Percentiles rank a stretch among this genome's conserved stretches.
phyloP scores from a whole-genome alignment of 2,797 vertebrate genomes.

The Sebastes alutus region DNA sequence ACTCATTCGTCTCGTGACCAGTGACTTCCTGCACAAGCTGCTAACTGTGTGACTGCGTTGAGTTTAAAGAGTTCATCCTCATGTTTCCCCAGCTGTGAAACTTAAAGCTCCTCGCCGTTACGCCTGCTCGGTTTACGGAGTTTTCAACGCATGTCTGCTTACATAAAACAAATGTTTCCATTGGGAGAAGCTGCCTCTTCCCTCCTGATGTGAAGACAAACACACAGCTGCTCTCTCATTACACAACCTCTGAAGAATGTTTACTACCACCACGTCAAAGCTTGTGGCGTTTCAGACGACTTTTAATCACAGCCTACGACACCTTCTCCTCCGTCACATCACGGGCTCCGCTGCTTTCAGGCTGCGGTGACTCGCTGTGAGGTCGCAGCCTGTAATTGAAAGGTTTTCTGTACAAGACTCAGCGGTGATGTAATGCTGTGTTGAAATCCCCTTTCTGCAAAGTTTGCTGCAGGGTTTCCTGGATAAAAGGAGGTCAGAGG shows the following conservation, averaged over 20 bases:
- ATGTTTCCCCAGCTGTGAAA: slow-evolving; percentile 3
- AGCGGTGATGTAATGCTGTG: slow-evolving; percentile 4
- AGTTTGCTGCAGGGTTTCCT: not conserved
- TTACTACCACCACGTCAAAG: slow-evolving; percentile 49
- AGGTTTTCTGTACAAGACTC: not conserved
- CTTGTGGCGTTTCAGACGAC: slow-evolving; percentile 21
- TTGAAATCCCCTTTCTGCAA: not conserved
- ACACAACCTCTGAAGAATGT: slow-evolving; percentile 65
- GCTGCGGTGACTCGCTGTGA: not conserved
- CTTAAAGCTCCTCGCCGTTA: not conserved
- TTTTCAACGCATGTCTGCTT: slow-evolving; percentile 27
- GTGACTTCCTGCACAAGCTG: slow-evolving; percentile 23
- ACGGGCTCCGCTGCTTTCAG: not conserved
- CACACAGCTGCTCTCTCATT: slow-evolving; percentile 69
- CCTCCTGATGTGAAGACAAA: slow-evolving; percentile 26
- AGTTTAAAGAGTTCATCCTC: not conserved
- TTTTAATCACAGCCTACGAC: slow-evolving; percentile 47
- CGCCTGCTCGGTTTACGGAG: not conserved
- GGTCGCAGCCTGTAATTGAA: slow-evolving; percentile 21
- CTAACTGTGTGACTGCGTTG: not conserved
- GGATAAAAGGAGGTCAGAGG: not conserved
- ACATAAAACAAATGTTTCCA: slow-evolving; percentile 50
- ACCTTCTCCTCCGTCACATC: slow-evolving; percentile 41
- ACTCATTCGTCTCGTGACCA: not conserved
- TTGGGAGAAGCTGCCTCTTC: slow-evolving; percentile 4